Evolutionary conservation across 2,113 vertebrate genomes (phyloP).

Genomic region (Carollia perspicillata): DNA sequence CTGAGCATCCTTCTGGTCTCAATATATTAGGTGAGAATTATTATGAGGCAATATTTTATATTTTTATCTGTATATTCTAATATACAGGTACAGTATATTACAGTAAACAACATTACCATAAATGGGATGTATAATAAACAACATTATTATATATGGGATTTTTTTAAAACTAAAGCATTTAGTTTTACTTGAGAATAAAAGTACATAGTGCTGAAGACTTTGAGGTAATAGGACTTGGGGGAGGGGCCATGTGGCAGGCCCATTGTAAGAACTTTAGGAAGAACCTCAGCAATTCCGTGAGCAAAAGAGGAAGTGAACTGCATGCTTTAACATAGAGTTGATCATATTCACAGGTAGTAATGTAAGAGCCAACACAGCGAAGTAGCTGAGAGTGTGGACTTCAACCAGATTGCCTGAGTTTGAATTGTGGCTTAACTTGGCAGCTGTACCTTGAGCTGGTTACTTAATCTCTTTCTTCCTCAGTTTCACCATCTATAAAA

Average conservation of each 20-base stretch:
- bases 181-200: not conserved
- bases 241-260: not conserved
- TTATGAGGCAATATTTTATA: not conserved
- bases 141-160: not conserved
- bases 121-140: not conserved
- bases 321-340: not conserved
- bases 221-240: not conserved
- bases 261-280: not conserved
- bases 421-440: not conserved
- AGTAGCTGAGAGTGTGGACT: not conserved
- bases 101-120: not conserved
- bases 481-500: not conserved
- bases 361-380: not conserved
- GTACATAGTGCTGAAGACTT: not conserved
- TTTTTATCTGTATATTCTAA: not conserved
- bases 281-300: not conserved
- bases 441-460: not conserved
- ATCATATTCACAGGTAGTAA: not conserved
- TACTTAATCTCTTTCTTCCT: not conserved
- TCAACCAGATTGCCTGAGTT: not conserved
- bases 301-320: not conserved
- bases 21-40: not conserved
- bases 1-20: not conserved
- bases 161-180: not conserved
- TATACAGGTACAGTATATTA: not conserved